These are phyloP conservation scores for Muscicapa striata DNA, from an alignment of 2,797 vertebrate species.

Conservation along the genomic window DNA sequence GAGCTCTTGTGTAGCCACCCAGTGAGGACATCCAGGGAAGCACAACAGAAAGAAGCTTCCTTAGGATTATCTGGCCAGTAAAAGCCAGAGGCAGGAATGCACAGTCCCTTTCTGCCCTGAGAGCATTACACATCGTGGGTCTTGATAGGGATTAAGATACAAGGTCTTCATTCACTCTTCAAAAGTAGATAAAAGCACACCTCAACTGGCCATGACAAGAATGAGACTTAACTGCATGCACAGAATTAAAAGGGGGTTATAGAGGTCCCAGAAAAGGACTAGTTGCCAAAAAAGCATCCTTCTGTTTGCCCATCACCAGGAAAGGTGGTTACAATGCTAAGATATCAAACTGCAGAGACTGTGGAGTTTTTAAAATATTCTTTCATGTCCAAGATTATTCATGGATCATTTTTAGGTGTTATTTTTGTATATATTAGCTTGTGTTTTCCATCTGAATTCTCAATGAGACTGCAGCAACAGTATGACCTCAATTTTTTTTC, in stretches of 20 bases:
- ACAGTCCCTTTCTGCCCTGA: neutral
- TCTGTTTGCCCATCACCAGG: neutral
- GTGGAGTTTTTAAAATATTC: neutral
- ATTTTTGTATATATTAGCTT: neutral
- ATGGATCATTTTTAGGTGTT: neutral
- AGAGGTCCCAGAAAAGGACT: neutral
- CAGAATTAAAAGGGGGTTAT: neutral
- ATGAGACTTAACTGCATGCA: neutral
- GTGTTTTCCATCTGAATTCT: constrained; percentile 1
- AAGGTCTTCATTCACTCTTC: neutral
- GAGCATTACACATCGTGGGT: accelerated
- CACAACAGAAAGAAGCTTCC: neutral
- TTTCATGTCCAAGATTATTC: neutral
- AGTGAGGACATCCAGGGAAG: neutral
- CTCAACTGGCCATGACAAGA: neutral
- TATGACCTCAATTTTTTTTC: neutral
- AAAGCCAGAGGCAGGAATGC: constrained; percentile 12
- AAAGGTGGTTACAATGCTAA: neutral
- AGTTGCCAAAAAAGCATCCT: neutral
- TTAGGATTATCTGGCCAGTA: neutral
- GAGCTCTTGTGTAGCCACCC: neutral
- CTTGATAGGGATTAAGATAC: neutral
- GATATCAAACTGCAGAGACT: neutral
- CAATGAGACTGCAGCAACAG: neutral
- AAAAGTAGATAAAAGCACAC: neutral